Percentiles rank a stretch among this genome's conserved stretches.
Evolutionary conservation across 2,113 vertebrate species (phyloP).

Genomic region (Larimichthys crocea): DNA sequence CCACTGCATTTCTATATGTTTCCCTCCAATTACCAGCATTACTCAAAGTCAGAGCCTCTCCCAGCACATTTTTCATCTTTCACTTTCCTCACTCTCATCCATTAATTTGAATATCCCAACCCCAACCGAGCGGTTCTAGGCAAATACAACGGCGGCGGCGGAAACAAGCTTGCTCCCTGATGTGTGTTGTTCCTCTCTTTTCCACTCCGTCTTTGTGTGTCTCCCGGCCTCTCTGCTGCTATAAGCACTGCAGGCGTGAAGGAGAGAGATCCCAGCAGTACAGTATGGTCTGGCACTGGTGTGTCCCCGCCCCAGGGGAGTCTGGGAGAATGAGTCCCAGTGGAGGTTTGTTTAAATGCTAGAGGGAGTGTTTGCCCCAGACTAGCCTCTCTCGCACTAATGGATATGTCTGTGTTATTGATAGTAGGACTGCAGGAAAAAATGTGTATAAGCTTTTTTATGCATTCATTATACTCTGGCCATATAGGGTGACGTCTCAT

Average conservation of each 20-base stretch:
- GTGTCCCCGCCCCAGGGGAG: constrained; percentile 74
- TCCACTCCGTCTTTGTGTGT: constrained; percentile 25
- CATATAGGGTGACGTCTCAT: constrained; percentile 30
- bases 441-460: constrained; percentile 61
- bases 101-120: constrained; percentile 80
- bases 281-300: constrained; percentile 58
- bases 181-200: constrained; percentile 52
- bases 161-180: constrained; percentile 51
- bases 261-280: constrained; percentile 69
- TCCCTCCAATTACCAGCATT: constrained; percentile 83
- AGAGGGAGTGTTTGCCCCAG: constrained; percentile 77
- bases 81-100: constrained; percentile 74
- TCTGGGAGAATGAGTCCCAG: constrained; percentile 78
- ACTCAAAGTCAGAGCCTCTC: constrained; percentile 80
- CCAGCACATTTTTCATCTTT: constrained; percentile 79
- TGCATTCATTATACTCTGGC: constrained; percentile 63
- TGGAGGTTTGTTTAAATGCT: constrained; percentile 81
- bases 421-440: constrained; percentile 66
- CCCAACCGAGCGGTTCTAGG: constrained; percentile 47
- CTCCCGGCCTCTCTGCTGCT: constrained; percentile 38
- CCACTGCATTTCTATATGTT: constrained; percentile 76
- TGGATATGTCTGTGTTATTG: constrained; percentile 80
- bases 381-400: constrained; percentile 70
- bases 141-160: constrained; percentile 60
- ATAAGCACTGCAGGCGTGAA: constrained; percentile 51